A percentile compares a stretch with the other conserved stretches of the same genome.
These are phyloP conservation scores for Zeuzera pyrina DNA, from an alignment of 2,888 invertebrate species.

Conservation along the genomic window DNA sequence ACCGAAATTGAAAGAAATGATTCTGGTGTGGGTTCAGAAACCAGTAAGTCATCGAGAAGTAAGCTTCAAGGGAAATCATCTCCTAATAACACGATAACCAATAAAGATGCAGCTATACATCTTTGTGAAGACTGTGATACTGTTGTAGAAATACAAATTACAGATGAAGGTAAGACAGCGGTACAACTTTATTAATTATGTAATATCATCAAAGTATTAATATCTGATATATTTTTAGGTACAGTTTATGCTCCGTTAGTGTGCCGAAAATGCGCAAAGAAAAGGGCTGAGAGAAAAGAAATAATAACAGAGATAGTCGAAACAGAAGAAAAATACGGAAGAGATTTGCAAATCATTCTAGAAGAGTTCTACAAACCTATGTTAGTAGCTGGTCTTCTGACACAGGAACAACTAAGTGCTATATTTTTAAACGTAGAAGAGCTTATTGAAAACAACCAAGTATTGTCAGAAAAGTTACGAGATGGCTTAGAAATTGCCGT, in stretches of 20 bases:
- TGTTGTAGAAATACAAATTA: conserved; percentile 81
- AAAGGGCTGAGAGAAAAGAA: conserved; percentile 92
- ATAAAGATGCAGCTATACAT: conserved; percentile 76
- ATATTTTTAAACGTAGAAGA: conserved; percentile 96
- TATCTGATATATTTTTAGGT: conserved; percentile 49
- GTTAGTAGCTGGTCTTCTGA: conserved; percentile 91
- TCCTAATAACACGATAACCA: conserved; percentile 57
- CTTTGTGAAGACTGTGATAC: conserved; percentile 92
- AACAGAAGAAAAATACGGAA: conserved; percentile 95
- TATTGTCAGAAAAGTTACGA: conserved; percentile 88
- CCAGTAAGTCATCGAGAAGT: conserved; percentile 88
- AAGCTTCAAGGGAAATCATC: conserved; percentile 76
- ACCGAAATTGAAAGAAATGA: conserved; percentile 92
- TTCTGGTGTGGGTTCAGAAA: conserved; percentile 94
- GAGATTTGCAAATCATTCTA: conserved; percentile 92
- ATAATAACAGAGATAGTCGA: conserved; percentile 96
- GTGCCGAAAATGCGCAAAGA: conserved; percentile 91
- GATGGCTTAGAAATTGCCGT: conserved; percentile 89
- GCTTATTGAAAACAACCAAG: conserved; percentile 88
- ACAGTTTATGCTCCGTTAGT: conserved; percentile 83
- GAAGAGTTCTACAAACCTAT: conserved; percentile 96
- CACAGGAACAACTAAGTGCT: conserved; percentile 91
- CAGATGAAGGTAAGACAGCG: conserved; percentile 72
- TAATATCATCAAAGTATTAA: conserved; percentile 3
- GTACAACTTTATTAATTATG: not conserved